Conservation (phyloP, 1,140 invertebrate species). For the Drosophila asahinai region DNA sequence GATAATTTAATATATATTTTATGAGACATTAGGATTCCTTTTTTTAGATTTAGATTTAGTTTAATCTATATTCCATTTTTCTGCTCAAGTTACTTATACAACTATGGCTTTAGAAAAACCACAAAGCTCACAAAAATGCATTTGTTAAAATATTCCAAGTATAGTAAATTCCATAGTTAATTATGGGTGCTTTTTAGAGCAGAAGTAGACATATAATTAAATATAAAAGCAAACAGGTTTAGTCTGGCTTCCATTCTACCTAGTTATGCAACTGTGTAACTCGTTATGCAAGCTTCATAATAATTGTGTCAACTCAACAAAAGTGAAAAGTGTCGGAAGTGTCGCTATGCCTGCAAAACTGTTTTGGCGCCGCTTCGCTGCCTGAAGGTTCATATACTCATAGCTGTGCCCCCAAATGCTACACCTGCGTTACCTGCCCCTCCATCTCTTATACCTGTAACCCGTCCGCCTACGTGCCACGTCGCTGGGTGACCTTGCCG, state of each 20-base stretch:
- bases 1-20: background rate
- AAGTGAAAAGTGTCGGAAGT: constrained; percentile 72
- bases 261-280: constrained; percentile 31
- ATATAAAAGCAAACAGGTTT: background rate
- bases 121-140: background rate
- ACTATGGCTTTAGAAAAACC: background rate
- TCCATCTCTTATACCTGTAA: background rate
- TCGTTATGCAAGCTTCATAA: constrained; percentile 47
- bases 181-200: constrained; percentile 14
- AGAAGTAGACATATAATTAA: constrained; percentile 12
- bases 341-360: constrained; percentile 33
- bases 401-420: constrained; percentile 10
- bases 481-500: constrained; percentile 60
- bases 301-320: constrained; percentile 44
- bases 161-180: background rate
- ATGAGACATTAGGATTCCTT: background rate
- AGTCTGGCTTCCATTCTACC: constrained; percentile 16
- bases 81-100: background rate
- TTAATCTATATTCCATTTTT: background rate
- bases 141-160: background rate
- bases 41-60: background rate
- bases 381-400: constrained; percentile 10
- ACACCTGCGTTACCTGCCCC: background rate
- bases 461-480: constrained; percentile 38
- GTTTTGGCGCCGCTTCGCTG: constrained; percentile 48